Evolutionary conservation across 2,797 vertebrate species (phyloP).

Genomic region (Champsocephalus gunnari): DNA sequence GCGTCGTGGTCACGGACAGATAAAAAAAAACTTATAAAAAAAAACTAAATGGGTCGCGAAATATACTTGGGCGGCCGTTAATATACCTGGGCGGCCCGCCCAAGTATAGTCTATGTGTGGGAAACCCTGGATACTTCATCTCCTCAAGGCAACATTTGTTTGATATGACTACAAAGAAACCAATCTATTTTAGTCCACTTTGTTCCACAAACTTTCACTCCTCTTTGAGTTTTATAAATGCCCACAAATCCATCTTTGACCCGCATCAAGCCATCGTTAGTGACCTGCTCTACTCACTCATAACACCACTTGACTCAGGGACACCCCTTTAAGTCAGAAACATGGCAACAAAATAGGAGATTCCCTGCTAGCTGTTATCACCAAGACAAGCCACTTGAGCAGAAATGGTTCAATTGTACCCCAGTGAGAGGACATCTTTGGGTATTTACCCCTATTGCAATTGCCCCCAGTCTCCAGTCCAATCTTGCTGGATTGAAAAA

Average conservation of each 20-base stretch:
- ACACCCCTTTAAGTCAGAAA: neutral
- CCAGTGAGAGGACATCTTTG: neutral
- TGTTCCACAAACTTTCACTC: neutral
- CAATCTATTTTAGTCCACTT: neutral
- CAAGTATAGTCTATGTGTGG: too few relatives aligned
- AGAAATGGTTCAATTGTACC: slow-evolving; percentile 9
- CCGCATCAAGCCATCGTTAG: neutral
- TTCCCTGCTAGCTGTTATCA: neutral
- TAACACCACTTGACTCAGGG: slow-evolving; percentile 18
- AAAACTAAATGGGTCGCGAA: too few relatives aligned
- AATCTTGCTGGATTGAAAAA: slow-evolving; percentile 1
- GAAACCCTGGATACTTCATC: neutral
- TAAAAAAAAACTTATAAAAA: too few relatives aligned
- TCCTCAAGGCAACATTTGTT: neutral
- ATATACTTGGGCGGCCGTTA: too few relatives aligned
- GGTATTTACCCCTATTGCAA: neutral
- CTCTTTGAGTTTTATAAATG: neutral
- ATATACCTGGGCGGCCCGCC: too few relatives aligned
- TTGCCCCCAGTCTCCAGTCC: neutral
- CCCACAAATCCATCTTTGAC: slow-evolving; percentile 4
- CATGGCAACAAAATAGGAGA: neutral
- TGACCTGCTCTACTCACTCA: neutral
- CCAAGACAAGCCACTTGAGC: slow-evolving; percentile 1
- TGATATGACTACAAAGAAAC: neutral
- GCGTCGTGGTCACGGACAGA: too few relatives aligned